Conservation (phyloP, 2,113 vertebrate genomes). For the Paralichthys olivaceus region DNA sequence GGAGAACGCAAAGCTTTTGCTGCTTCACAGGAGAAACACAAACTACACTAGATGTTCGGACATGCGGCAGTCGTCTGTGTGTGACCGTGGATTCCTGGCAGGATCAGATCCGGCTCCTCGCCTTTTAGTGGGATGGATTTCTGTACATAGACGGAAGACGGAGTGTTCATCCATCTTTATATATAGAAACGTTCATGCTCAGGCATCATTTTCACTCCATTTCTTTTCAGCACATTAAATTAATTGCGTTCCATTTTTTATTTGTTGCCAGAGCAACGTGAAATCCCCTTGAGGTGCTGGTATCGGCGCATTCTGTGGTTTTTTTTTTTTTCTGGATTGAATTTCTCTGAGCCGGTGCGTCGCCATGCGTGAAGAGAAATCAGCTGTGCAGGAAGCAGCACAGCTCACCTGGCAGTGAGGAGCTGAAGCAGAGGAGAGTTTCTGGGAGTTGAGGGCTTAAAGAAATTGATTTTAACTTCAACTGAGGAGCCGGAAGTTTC, state of each 20-base stretch:
- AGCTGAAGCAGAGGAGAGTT: neutral
- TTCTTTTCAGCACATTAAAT: slow-evolving; percentile 1
- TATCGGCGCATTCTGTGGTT: neutral
- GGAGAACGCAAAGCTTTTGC: too few species aligned
- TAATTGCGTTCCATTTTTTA: slow-evolving; percentile 23
- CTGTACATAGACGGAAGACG: too few species aligned
- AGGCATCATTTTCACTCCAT: neutral
- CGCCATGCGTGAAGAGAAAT: slow-evolving; percentile 8
- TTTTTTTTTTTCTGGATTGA: slow-evolving; percentile 6
- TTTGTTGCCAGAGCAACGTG: slow-evolving; percentile 21
- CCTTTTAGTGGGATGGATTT: neutral
- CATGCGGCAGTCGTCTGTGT: too few species aligned
- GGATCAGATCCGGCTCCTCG: neutral
- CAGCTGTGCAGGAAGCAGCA: slow-evolving; percentile 12
- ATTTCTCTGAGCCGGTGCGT: slow-evolving; percentile 3
- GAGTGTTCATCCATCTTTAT: neutral
- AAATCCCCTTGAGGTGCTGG: neutral
- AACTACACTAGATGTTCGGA: too few species aligned
- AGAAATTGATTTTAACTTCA: neutral
- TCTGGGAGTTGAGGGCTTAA: too few species aligned
- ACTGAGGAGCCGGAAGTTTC: neutral
- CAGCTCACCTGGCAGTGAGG: neutral
- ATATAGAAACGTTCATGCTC: neutral
- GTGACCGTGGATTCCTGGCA: neutral
- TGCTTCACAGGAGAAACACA: too few species aligned